These are phyloP conservation scores for Brachymystax lenok DNA, from an alignment of 2,797 vertebrate species.

Conservation along the genomic window DNA sequence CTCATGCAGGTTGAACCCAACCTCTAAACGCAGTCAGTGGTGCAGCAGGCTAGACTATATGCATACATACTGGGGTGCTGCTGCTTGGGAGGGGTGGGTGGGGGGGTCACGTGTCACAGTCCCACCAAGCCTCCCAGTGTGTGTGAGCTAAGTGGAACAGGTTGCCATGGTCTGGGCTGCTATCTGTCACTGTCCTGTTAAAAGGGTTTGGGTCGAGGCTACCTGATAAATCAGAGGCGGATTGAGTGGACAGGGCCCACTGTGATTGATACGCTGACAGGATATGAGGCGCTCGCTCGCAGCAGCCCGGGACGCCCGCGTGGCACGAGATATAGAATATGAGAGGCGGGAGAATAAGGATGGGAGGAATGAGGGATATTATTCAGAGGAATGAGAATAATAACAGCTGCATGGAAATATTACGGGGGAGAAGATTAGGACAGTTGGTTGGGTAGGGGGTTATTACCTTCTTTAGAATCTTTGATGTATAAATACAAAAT, in stretches of 20 bases:
- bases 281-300: conserved; percentile 84
- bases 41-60: not conserved
- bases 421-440: conserved; percentile 88
- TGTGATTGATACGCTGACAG: conserved; percentile 98
- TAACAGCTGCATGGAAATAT: conserved; percentile 88
- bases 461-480: conserved; percentile 71
- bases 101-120: not conserved
- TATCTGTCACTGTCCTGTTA: conserved; percentile 94
- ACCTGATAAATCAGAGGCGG: conserved; percentile 98
- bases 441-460: conserved; percentile 61
- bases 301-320: conserved; percentile 32
- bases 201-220: conserved; percentile 76
- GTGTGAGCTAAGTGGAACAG: conserved; percentile 81
- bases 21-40: not conserved
- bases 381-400: conserved; percentile 97
- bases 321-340: conserved; percentile 54
- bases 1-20: not conserved
- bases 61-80: conserved; percentile 48
- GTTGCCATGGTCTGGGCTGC: conserved; percentile 86
- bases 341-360: conserved; percentile 37
- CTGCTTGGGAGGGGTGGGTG: conserved; percentile 11
- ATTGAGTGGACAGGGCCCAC: conserved; percentile 98
- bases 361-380: conserved; percentile 85
- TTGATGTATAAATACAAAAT: conserved; percentile 71
- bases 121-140: not conserved